Percentiles rank a stretch among this genome's conserved stretches.
These are phyloP conservation scores for Lepus americanus DNA, from an alignment of 2,113 vertebrate genomes.

Conservation along the genomic window DNA sequence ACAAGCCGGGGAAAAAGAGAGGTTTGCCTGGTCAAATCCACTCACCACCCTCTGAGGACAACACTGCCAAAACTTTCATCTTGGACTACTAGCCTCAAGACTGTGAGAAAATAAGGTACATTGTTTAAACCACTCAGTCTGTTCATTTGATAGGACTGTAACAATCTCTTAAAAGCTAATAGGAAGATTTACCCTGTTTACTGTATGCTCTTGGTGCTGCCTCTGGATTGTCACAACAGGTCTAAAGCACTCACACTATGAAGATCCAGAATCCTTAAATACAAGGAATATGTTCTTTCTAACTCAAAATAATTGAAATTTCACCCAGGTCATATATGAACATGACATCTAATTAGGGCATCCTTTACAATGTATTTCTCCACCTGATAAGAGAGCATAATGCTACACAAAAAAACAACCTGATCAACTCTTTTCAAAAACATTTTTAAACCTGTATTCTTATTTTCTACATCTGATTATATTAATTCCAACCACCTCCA, in stretches of 20 bases:
- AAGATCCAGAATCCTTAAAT: not conserved
- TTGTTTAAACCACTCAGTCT: not conserved
- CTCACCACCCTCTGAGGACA: not conserved
- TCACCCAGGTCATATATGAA: not conserved
- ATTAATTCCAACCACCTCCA: constrained; percentile 22
- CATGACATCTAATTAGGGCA: not conserved
- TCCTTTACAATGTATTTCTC: not conserved
- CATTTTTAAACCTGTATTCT: not conserved
- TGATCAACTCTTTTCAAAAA: not conserved
- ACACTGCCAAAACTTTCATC: not conserved
- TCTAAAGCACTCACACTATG: not conserved
- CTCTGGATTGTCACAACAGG: not conserved
- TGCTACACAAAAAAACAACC: not conserved
- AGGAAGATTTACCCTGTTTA: not conserved
- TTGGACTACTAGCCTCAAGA: not conserved
- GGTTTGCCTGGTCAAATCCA: not conserved
- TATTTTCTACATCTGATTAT: constrained; percentile 7
- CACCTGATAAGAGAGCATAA: not conserved
- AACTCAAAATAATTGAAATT: not conserved
- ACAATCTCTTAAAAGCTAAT: not conserved
- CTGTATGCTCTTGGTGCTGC: not conserved
- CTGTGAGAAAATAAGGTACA: not conserved
- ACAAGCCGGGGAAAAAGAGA: not conserved
- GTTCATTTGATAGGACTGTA: not conserved
- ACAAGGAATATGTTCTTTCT: not conserved